A percentile compares a stretch with the other conserved stretches of the same genome.
Evolutionary conservation across 2,113 vertebrate species (phyloP).

Genomic region (Myrmophylax atrothorax): DNA sequence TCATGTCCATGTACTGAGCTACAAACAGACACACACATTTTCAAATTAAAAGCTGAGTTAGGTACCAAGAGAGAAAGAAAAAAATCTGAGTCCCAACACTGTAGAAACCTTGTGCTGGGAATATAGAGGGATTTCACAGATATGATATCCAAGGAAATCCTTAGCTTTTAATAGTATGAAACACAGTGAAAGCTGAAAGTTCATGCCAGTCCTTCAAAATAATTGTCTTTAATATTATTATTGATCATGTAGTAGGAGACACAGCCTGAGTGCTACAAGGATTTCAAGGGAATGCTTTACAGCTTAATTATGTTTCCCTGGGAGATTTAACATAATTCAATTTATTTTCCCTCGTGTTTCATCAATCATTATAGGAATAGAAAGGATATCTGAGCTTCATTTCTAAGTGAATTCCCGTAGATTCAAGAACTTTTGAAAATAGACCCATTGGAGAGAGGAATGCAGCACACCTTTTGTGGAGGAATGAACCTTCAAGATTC

Average conservation of each 20-base stretch:
- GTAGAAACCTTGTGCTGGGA: constrained; percentile 6
- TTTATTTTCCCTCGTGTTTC: constrained; percentile 78
- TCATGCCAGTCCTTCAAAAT: constrained; percentile 68
- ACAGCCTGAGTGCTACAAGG: constrained; percentile 68
- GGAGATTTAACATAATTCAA: constrained; percentile 78
- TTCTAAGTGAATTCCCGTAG: constrained; percentile 62
- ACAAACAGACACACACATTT: background rate
- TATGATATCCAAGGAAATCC: background rate
- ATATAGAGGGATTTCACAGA: background rate
- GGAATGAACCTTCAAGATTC: background rate
- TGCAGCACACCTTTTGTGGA: background rate
- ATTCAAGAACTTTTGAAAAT: constrained; percentile 44
- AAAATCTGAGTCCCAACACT: background rate
- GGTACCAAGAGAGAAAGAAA: background rate
- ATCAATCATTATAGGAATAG: constrained; percentile 72
- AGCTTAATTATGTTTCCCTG: constrained; percentile 80
- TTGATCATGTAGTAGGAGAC: constrained; percentile 76
- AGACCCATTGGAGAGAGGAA: background rate
- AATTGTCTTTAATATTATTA: constrained; percentile 80
- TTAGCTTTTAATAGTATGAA: constrained; percentile 50
- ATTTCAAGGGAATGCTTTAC: constrained; percentile 76
- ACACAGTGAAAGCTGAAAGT: constrained; percentile 52
- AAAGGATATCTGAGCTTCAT: constrained; percentile 60
- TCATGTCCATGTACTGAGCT: background rate
- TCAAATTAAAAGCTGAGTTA: background rate